Percentiles rank a stretch among this genome's conserved stretches.
Conservation (phyloP, 2,797 vertebrate species). For the Petrocephalus schoutedeni region DNA sequence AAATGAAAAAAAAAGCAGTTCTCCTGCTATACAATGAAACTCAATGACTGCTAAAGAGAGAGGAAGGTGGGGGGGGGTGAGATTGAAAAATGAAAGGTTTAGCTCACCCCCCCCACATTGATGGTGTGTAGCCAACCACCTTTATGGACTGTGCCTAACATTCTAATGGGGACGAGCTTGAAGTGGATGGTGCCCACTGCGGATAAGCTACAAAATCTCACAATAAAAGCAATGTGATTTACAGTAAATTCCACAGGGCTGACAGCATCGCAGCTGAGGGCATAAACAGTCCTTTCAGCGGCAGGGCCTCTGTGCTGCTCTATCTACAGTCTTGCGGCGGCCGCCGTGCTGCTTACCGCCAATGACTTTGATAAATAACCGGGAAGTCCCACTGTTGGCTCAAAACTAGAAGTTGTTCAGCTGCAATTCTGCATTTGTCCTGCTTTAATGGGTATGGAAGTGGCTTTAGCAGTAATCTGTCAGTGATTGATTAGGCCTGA, state of each 20-base stretch:
- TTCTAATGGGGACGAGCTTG: conserved; percentile 87
- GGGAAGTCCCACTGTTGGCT: conserved; percentile 97
- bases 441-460: conserved; percentile 98
- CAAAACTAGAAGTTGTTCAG: conserved; percentile 99
- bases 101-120: conserved; percentile 71
- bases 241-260: conserved; percentile 93
- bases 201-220: conserved; percentile 97
- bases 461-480: conserved; percentile 99
- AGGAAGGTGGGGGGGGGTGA: conserved; percentile 53
- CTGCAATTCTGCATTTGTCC: conserved; percentile 99
- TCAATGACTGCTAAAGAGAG: conserved; percentile 85
- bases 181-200: conserved; percentile 89
- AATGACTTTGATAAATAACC: conserved; percentile 99
- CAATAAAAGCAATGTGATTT: conserved; percentile 98
- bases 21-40: conserved; percentile 81
- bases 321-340: conserved; percentile 77
- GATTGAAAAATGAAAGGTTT: conserved; percentile 86
- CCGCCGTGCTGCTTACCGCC: conserved; percentile 86
- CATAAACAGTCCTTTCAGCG: conserved; percentile 84
- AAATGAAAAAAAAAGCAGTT: conserved; percentile 70
- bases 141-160: conserved; percentile 87
- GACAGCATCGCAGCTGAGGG: conserved; percentile 80
- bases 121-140: conserved; percentile 84
- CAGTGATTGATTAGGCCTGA: conserved; percentile 96
- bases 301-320: conserved; percentile 75